A percentile compares a stretch with the other conserved stretches of the same genome.
Conservation (phyloP, 2,888 invertebrate species). For the Pristionchus entomophagus region DNA sequence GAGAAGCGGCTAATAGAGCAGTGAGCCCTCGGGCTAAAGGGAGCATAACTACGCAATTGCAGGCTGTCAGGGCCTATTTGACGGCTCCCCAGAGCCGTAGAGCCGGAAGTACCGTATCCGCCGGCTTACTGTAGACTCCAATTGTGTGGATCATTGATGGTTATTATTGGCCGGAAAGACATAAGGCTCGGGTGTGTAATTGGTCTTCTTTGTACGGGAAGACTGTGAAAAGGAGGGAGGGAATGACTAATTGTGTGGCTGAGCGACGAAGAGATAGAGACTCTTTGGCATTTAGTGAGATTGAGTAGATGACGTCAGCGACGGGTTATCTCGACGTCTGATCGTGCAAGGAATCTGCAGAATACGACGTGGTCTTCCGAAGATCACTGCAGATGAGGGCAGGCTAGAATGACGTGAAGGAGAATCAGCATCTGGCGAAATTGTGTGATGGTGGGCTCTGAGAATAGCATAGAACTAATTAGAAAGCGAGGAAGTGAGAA, state of each 20-base stretch:
- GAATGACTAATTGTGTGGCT: not conserved
- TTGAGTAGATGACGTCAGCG: no score
- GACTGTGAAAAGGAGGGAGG: no score
- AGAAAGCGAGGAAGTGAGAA: not conserved
- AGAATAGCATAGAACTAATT: not conserved
- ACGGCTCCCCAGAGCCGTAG: not conserved
- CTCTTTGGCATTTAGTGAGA: no score
- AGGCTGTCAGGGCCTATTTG: not conserved
- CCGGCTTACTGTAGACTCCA: not conserved
- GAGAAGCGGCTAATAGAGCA: constrained; percentile 25
- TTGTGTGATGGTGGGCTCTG: not conserved
- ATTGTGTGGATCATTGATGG: not conserved
- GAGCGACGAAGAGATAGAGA: no score
- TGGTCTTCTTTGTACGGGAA: constrained; percentile 8
- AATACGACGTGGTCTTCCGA: not conserved
- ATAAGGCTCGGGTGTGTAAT: constrained; percentile 25
- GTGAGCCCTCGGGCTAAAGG: constrained; percentile 17
- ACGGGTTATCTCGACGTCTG: not conserved
- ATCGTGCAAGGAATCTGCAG: not conserved
- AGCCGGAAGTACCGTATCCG: not conserved
- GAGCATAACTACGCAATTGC: not conserved
- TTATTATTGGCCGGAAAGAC: constrained; percentile 40
- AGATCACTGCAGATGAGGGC: not conserved
- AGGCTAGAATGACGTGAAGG: not conserved
- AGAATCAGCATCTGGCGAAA: not conserved